These are phyloP conservation scores for Hyles lineata DNA, from an alignment of 2,888 invertebrate species.

Conservation along the genomic window DNA sequence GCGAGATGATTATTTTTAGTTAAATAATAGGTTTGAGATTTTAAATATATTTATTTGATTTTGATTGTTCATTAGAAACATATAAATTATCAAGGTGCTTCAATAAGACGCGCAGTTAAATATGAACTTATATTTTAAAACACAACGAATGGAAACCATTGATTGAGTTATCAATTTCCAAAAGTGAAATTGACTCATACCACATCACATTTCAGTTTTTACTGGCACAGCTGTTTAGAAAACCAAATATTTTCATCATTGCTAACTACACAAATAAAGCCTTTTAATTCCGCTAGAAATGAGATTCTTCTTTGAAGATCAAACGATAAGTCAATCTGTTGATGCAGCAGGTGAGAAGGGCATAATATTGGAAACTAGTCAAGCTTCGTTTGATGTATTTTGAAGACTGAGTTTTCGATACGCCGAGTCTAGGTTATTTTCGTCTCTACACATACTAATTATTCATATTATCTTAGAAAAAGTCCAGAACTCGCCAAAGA, in stretches of 20 bases:
- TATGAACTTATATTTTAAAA: too few species aligned
- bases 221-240: neutral
- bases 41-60: too few species aligned
- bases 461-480: conserved; percentile 24
- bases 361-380: neutral
- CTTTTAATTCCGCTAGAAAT: neutral
- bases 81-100: too few species aligned
- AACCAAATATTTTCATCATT: neutral
- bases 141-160: too few species aligned
- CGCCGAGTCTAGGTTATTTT: conserved; percentile 23
- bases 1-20: too few species aligned
- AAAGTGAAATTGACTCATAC: neutral
- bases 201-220: neutral
- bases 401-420: conserved; percentile 10
- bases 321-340: conserved; percentile 29
- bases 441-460: neutral
- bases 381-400: conserved; percentile 14
- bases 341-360: conserved; percentile 23
- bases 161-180: neutral
- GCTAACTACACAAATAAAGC: neutral
- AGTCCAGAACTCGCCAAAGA: conserved; percentile 22
- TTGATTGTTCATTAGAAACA: too few species aligned
- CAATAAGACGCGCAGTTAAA: too few species aligned
- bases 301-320: conserved; percentile 5
- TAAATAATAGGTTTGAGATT: too few species aligned